These are phyloP conservation scores for Cydia fagiglandana DNA, from an alignment of 1,140 invertebrate species.

Conservation along the genomic window DNA sequence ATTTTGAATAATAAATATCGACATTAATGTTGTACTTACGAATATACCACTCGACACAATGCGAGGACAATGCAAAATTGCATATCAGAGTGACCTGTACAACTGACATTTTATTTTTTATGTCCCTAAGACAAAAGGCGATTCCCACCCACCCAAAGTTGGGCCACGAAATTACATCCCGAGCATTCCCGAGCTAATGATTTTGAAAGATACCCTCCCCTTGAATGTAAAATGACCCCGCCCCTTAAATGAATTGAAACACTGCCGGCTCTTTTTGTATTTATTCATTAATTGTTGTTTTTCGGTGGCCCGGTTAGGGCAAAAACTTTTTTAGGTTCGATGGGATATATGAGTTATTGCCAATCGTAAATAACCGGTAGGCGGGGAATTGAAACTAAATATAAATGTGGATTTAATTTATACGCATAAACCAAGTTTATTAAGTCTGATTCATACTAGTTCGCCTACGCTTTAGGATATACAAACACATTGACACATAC, in stretches of 20 bases:
- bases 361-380: slow-evolving; percentile 15
- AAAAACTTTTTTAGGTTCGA: slow-evolving; percentile 50
- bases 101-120: slow-evolving; percentile 65
- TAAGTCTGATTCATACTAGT: slow-evolving; percentile 25
- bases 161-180: slow-evolving; percentile 69
- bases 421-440: slow-evolving; percentile 13
- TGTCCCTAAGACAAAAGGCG: slow-evolving; percentile 70
- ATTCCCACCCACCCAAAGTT: slow-evolving; percentile 61
- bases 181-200: slow-evolving; percentile 75
- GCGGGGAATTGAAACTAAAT: slow-evolving; percentile 24
- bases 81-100: slow-evolving; percentile 47
- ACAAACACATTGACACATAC: not conserved
- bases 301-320: slow-evolving; percentile 55
- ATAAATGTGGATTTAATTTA: slow-evolving; percentile 25
- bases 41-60: slow-evolving; percentile 52
- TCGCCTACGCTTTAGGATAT: slow-evolving; percentile 22
- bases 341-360: slow-evolving; percentile 45
- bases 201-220: slow-evolving; percentile 74
- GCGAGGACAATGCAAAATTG: slow-evolving; percentile 62
- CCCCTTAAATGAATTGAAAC: slow-evolving; percentile 76
- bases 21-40: slow-evolving; percentile 50
- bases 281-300: slow-evolving; percentile 75
- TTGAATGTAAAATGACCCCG: slow-evolving; percentile 75
- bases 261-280: slow-evolving; percentile 61
- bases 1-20: slow-evolving; percentile 58